phyloP scores from a whole-genome alignment of 2,888 invertebrate genomes.

The Chrysodeixis includens region DNA sequence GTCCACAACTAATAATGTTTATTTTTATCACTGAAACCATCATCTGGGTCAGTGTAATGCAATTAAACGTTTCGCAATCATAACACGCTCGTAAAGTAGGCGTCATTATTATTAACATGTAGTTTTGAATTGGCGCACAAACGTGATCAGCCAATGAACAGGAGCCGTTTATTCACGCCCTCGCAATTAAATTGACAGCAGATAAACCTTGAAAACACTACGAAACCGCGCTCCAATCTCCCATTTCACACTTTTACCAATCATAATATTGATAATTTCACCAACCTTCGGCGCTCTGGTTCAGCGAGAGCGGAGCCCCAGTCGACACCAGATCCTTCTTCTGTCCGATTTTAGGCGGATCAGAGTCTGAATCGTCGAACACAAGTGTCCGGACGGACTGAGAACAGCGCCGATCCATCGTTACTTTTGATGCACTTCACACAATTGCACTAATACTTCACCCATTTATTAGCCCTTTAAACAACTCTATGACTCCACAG shows the following conservation, averaged over 20 bases:
- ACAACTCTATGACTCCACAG: constrained; percentile 58
- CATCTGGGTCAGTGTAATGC: constrained; percentile 53
- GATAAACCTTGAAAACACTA: constrained; percentile 82
- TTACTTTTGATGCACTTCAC: constrained; percentile 81
- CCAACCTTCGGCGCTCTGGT: constrained; percentile 86
- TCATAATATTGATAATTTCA: constrained; percentile 60
- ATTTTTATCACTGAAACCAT: constrained; percentile 46
- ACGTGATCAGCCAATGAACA: constrained; percentile 42
- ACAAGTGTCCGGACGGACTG: constrained; percentile 93
- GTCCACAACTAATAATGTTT: constrained; percentile 11
- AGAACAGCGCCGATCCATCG: constrained; percentile 90
- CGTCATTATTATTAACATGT: constrained; percentile 33
- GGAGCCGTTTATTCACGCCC: constrained; percentile 70
- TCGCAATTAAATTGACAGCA: constrained; percentile 74
- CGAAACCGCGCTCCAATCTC: constrained; percentile 58
- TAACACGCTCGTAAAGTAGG: constrained; percentile 29
- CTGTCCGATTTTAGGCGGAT: constrained; percentile 81
- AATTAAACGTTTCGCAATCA: constrained; percentile 51
- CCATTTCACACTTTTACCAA: constrained; percentile 63
- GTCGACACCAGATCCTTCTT: constrained; percentile 80
- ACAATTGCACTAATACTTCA: constrained; percentile 79
- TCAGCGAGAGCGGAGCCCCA: constrained; percentile 78
- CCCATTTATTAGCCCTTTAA: constrained; percentile 79
- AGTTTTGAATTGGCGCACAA: constrained; percentile 43
- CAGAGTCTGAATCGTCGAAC: constrained; percentile 92